Conservation (phyloP, 2,888 invertebrate species). For the Chelonus formosanus region DNA sequence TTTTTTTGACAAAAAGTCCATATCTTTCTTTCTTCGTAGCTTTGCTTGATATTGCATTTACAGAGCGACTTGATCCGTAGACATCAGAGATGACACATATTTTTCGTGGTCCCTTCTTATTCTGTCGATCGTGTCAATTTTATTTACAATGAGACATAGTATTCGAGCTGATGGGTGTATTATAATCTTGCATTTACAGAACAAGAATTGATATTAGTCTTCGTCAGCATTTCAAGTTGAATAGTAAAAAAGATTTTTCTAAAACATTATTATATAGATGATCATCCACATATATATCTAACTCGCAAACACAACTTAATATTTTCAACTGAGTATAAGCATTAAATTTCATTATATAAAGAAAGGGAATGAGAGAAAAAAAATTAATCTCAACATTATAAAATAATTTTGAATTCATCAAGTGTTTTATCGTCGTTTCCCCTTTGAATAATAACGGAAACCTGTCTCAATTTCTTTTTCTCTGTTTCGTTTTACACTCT, state of each 20-base stretch:
- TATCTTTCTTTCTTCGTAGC: neutral
- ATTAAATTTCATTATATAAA: slow-evolving; percentile 9
- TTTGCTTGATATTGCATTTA: slow-evolving; percentile 19
- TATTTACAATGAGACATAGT: slow-evolving; percentile 9
- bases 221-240: no score
- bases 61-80: slow-evolving; percentile 5
- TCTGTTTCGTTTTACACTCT: slow-evolving; percentile 7
- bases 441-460: slow-evolving; percentile 15
- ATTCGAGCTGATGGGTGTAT: no score
- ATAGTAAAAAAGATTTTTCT: neutral
- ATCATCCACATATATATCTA: neutral
- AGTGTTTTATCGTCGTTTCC: slow-evolving; percentile 12
- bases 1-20: neutral
- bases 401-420: slow-evolving; percentile 12
- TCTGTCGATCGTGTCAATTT: slow-evolving; percentile 13
- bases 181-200: no score
- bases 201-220: no score
- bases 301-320: neutral
- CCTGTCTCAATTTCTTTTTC: slow-evolving; percentile 22
- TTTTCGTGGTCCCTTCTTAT: slow-evolving; percentile 10
- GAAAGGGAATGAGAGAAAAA: neutral
- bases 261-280: neutral
- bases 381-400: slow-evolving; percentile 20
- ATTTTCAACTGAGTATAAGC: neutral
- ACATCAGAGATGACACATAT: slow-evolving; percentile 6